Evolutionary conservation across 2,888 invertebrate genomes (phyloP).

Genomic region (Muschampia staudingeri): DNA sequence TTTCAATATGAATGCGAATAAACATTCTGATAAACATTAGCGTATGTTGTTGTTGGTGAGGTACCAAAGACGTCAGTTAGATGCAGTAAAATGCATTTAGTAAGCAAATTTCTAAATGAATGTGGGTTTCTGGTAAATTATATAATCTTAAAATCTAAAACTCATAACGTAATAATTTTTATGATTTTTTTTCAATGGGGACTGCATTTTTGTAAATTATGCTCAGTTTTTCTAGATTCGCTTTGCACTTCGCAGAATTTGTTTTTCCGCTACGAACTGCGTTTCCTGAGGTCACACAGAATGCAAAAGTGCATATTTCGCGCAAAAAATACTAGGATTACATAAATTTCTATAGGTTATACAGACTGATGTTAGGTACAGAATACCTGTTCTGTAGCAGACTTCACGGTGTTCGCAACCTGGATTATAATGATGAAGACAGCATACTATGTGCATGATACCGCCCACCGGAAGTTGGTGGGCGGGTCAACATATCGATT

Average conservation of each 20-base stretch:
- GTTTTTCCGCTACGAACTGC: too few species aligned
- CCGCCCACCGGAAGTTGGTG: slow-evolving; percentile 30
- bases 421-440: slow-evolving; percentile 2
- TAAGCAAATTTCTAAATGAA: too few species aligned
- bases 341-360: neutral
- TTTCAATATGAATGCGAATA: too few species aligned
- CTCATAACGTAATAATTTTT: too few species aligned
- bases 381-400: neutral
- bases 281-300: neutral
- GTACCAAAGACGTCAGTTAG: too few species aligned
- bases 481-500: slow-evolving; percentile 33
- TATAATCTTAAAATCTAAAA: too few species aligned
- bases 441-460: neutral
- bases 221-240: neutral
- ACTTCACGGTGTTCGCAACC: slow-evolving; percentile 24
- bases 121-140: too few species aligned
- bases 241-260: neutral
- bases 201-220: neutral
- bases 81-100: too few species aligned
- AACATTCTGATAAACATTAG: too few species aligned
- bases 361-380: slow-evolving; percentile 22
- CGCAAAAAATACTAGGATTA: slow-evolving; percentile 39
- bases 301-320: slow-evolving; percentile 41
- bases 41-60: too few species aligned
- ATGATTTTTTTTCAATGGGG: neutral